Conservation (phyloP, 2,888 invertebrate species). For the Aphodius sticticus region DNA sequence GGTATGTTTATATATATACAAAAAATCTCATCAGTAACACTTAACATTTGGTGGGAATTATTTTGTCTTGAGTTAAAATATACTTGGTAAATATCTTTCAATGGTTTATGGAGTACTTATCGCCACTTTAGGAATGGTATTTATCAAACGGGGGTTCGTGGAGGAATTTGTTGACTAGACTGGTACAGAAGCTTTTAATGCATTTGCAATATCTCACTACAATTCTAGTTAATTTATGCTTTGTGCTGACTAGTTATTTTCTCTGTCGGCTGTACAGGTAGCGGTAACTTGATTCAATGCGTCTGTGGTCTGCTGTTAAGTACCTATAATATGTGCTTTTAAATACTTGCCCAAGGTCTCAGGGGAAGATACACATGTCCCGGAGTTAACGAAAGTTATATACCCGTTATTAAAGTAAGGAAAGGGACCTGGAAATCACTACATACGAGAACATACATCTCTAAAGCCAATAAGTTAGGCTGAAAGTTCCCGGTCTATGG, state of each 20-base stretch:
- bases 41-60: background rate
- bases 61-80: background rate
- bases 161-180: background rate
- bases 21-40: background rate
- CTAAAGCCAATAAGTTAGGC: too few species aligned
- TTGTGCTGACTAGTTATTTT: background rate
- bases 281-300: background rate
- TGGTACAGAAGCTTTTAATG: background rate
- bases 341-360: too few species aligned
- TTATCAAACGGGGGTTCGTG: background rate
- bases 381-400: too few species aligned
- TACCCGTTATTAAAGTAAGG: too few species aligned
- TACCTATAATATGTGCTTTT: background rate
- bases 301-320: background rate
- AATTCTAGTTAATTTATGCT: background rate
- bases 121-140: background rate
- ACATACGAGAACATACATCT: too few species aligned
- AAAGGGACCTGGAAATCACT: too few species aligned
- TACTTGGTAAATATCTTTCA: background rate
- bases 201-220: background rate
- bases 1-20: background rate
- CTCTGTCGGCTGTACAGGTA: background rate
- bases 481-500: too few species aligned
- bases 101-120: background rate
- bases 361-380: too few species aligned